Evolutionary conservation across 2,797 vertebrate species (phyloP).

Genomic region (Sternarchorhynchus goeldii): DNA sequence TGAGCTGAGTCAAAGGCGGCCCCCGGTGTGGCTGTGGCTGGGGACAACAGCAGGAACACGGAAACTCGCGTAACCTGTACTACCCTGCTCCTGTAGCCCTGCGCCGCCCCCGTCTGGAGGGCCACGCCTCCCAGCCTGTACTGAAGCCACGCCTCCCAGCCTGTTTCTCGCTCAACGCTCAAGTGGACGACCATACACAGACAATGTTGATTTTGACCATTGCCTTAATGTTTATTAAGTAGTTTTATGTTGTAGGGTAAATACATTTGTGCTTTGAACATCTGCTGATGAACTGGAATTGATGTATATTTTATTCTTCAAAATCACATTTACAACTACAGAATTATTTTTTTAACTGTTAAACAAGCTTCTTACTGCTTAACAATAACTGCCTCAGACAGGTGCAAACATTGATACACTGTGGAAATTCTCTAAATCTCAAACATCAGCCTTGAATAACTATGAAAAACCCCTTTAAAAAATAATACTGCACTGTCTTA

Average conservation of each 20-base stretch:
- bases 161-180: too few relatives aligned
- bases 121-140: neutral
- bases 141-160: too few relatives aligned
- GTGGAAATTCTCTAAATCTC: neutral
- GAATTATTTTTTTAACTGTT: neutral
- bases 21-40: too few relatives aligned
- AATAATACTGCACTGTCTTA: neutral
- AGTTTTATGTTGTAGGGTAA: neutral
- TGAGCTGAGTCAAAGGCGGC: too few relatives aligned
- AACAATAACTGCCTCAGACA: neutral
- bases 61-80: too few relatives aligned
- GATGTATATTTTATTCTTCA: neutral
- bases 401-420: neutral
- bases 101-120: conserved; percentile 25
- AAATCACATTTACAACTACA: neutral
- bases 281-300: neutral
- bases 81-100: neutral
- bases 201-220: neutral
- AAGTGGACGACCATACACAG: too few relatives aligned
- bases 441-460: neutral
- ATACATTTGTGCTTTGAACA: neutral
- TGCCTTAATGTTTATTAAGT: neutral
- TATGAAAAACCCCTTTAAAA: neutral
- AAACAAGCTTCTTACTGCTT: too few relatives aligned
- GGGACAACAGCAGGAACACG: too few relatives aligned